Percentiles rank a stretch among this genome's conserved stretches.
Conservation (phyloP, 2,797 vertebrate genomes). For the Poeciliopsis infans region DNA sequence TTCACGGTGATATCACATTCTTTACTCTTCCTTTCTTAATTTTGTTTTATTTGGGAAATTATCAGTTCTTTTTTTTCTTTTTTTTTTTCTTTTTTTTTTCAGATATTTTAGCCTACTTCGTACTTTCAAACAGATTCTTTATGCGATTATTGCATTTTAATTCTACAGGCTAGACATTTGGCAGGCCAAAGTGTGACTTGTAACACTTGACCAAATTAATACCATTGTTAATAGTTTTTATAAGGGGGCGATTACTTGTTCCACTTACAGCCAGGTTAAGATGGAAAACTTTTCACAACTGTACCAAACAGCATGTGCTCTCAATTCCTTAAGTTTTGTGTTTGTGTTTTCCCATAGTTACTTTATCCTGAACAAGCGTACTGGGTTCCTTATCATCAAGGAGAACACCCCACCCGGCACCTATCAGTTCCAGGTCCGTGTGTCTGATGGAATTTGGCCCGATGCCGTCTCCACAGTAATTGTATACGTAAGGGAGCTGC, state of each 20-base stretch:
- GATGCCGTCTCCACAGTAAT: conserved; percentile 84
- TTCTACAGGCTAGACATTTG: not conserved
- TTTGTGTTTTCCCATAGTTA: conserved; percentile 72
- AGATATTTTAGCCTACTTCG: not conserved
- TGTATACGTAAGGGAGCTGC: conserved; percentile 85
- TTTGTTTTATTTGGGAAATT: not conserved
- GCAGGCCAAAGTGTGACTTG: not conserved
- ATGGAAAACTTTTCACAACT: not conserved
- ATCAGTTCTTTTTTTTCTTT: too few relatives aligned
- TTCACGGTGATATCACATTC: not conserved
- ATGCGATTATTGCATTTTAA: not conserved
- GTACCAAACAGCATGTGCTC: not conserved
- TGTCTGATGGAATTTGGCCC: conserved; percentile 91
- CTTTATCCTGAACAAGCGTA: conserved; percentile 89
- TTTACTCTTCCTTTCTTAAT: not conserved
- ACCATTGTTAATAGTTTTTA: not conserved
- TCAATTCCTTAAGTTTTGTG: not conserved
- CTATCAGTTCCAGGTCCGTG: conserved; percentile 86
- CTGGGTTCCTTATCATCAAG: conserved; percentile 88
- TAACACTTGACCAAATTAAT: not conserved
- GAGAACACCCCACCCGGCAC: conserved; percentile 83
- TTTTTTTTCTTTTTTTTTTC: not conserved
- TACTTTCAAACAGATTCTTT: not conserved
- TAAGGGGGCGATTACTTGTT: not conserved
- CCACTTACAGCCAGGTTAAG: not conserved